These are phyloP conservation scores for Drosophila ficusphila DNA, from an alignment of 1,140 invertebrate genomes.

Conservation along the genomic window DNA sequence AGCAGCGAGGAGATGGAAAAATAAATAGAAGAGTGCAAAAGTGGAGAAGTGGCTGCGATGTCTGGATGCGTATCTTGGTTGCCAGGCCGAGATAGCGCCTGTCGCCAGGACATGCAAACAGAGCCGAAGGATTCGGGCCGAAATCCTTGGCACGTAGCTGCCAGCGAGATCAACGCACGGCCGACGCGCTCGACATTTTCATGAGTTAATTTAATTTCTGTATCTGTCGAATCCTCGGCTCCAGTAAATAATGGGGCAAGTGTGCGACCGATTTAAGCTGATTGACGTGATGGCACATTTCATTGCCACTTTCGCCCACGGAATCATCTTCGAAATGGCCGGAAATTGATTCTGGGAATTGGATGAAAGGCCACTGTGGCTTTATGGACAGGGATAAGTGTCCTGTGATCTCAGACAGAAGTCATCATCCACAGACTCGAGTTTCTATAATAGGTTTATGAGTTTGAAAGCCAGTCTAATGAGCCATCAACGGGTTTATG, in stretches of 20 bases:
- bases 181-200: conserved; percentile 32
- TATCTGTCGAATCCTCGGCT: conserved; percentile 35
- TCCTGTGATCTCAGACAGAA: not conserved
- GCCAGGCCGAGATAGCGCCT: conserved; percentile 15
- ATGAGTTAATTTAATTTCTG: conserved; percentile 67
- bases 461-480: not conserved
- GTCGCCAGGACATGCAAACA: conserved; percentile 36
- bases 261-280: conserved; percentile 53
- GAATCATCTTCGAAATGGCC: conserved; percentile 21
- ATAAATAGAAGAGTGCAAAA: conserved; percentile 12
- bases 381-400: not conserved
- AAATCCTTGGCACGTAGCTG: conserved; percentile 50
- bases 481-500: not conserved
- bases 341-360: conserved; percentile 48
- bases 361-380: conserved; percentile 18
- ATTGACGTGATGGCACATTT: conserved; percentile 57
- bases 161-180: conserved; percentile 30
- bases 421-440: not conserved
- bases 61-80: not conserved
- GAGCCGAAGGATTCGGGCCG: conserved; percentile 11
- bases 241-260: conserved; percentile 37
- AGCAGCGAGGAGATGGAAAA: conserved; percentile 12
- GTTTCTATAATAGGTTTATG: not conserved
- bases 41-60: not conserved
- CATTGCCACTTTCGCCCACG: conserved; percentile 10